Evolutionary conservation across 2,888 invertebrate species (phyloP).

Genomic region (Eupeodes luniger): DNA sequence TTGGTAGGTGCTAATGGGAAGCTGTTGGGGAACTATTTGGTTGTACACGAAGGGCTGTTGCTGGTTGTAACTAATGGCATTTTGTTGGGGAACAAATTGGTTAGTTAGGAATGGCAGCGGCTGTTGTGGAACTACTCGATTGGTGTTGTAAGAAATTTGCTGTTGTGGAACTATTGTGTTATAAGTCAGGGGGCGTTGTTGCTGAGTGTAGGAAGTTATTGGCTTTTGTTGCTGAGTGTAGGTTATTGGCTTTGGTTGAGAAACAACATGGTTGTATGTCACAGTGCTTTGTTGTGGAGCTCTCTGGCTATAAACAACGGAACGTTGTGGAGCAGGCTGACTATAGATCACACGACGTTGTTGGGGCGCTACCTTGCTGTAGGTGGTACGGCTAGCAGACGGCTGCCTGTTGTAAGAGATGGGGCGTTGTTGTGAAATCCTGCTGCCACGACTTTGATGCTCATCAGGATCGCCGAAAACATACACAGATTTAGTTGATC

Average conservation of each 20-base stretch:
- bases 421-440: not conserved
- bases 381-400: not conserved
- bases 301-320: not conserved
- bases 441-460: not conserved
- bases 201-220: not conserved
- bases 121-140: slow-evolving; percentile 1
- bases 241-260: not conserved
- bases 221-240: not conserved
- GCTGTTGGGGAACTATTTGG: slow-evolving; percentile 19
- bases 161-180: not conserved
- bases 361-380: not conserved
- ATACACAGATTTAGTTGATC: slow-evolving; percentile 48
- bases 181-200: not conserved
- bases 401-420: not conserved
- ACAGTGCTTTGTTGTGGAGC: not conserved
- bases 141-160: not conserved
- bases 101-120: not conserved
- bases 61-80: not conserved
- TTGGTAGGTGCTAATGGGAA: not conserved
- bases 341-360: not conserved
- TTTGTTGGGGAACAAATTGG: not conserved
- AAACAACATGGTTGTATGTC: not conserved
- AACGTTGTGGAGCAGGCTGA: not conserved
- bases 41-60: not conserved
- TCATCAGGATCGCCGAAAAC: slow-evolving; percentile 47